These are phyloP conservation scores for Adela reaumurella DNA, from an alignment of 2,888 invertebrate species.

Conservation along the genomic window DNA sequence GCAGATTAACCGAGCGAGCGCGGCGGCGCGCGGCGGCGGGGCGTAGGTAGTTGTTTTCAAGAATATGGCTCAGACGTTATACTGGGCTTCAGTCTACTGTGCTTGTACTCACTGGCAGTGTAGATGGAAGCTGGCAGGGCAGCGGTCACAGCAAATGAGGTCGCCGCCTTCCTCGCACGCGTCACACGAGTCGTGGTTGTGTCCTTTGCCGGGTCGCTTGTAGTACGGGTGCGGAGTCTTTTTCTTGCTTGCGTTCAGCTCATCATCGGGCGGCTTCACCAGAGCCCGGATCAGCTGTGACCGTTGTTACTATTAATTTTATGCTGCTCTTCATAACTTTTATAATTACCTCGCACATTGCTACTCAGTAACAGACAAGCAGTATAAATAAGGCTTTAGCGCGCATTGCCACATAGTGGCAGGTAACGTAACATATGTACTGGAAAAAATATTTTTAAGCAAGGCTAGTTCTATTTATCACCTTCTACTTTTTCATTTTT, in stretches of 20 bases:
- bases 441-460: no score
- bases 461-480: no score
- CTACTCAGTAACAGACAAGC: no score
- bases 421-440: conserved; percentile 6
- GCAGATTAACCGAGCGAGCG: no score
- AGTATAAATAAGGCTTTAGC: no score
- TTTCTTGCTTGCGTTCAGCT: conserved; percentile 57
- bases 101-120: conserved; percentile 91
- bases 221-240: conserved; percentile 77
- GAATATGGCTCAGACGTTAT: no score
- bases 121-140: conserved; percentile 93
- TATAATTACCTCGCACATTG: no score
- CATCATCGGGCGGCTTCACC: conserved; percentile 83
- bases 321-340: no score
- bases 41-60: no score
- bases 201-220: conserved; percentile 81
- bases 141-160: conserved; percentile 92
- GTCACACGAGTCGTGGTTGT: conserved; percentile 91
- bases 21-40: no score
- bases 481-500: no score
- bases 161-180: conserved; percentile 94
- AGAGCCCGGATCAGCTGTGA: conserved; percentile 82
- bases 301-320: conserved; percentile 5
- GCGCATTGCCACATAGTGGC: background rate
- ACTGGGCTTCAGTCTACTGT: no score